Percentiles rank a stretch among this genome's conserved stretches.
Conservation (phyloP, 2,888 invertebrate genomes). For the Podabrus alpinus region DNA sequence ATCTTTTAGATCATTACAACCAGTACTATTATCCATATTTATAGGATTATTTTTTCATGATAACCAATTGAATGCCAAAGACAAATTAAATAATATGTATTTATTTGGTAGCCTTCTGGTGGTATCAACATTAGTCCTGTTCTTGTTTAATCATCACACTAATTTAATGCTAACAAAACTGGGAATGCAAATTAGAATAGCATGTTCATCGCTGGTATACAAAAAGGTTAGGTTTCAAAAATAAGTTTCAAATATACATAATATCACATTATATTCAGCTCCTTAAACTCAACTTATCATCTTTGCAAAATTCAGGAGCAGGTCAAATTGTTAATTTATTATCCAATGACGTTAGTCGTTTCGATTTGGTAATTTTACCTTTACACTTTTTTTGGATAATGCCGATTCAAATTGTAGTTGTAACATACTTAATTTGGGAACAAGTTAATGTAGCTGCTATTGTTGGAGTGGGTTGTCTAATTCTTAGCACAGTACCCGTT, state of each 20-base stretch:
- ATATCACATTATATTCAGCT: slow-evolving; percentile 53
- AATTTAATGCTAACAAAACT: slow-evolving; percentile 61
- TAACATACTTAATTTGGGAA: slow-evolving; percentile 63
- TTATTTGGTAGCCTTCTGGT: slow-evolving; percentile 33
- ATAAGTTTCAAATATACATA: not conserved
- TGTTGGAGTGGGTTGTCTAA: slow-evolving; percentile 64
- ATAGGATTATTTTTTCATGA: slow-evolving; percentile 24
- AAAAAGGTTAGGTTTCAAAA: slow-evolving; percentile 65
- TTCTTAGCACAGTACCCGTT: slow-evolving; percentile 57
- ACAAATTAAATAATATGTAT: slow-evolving; percentile 26
- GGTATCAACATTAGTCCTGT: slow-evolving; percentile 17
- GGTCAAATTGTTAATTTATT: slow-evolving; percentile 83
- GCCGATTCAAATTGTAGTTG: slow-evolving; percentile 71
- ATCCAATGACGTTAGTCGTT: slow-evolving; percentile 82
- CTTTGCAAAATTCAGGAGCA: slow-evolving; percentile 78
- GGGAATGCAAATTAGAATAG: slow-evolving; percentile 74
- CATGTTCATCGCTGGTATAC: slow-evolving; percentile 74
- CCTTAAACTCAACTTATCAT: slow-evolving; percentile 65
- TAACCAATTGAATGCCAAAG: not conserved
- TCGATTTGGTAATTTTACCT: slow-evolving; percentile 71
- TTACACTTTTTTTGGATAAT: slow-evolving; percentile 81
- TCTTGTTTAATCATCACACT: slow-evolving; percentile 64
- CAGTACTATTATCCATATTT: slow-evolving; percentile 25
- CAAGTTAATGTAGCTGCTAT: slow-evolving; percentile 60
- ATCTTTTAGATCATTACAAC: slow-evolving; percentile 27